Percentiles rank a stretch among this genome's conserved stretches.
These are phyloP conservation scores for Vidua macroura DNA, from an alignment of 2,113 vertebrate genomes.

Conservation along the genomic window DNA sequence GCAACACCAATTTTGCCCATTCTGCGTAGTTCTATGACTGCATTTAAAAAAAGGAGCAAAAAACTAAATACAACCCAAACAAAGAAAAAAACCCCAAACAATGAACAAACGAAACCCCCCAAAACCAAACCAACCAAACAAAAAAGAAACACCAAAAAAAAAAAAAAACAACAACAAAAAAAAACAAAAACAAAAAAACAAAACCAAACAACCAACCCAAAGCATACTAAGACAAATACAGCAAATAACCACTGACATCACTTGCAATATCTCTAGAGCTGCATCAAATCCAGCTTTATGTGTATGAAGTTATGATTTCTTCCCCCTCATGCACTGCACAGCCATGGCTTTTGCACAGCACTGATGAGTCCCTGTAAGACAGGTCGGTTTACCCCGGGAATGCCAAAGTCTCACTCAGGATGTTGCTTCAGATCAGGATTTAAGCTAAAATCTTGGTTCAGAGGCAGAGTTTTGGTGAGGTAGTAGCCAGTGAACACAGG, in stretches of 20 bases:
- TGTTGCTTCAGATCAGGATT: not conserved
- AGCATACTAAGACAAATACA: not conserved
- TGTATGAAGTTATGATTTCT: not conserved
- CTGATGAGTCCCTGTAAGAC: not conserved
- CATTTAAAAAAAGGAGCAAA: not conserved
- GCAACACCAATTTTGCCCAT: not conserved
- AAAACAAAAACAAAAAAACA: no score
- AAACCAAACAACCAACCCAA: accelerated
- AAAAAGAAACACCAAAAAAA: not conserved
- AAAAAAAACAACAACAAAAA: no score
- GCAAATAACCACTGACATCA: not conserved
- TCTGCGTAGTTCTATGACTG: not conserved
- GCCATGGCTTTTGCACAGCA: not conserved
- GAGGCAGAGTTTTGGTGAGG: not conserved
- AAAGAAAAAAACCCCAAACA: not conserved
- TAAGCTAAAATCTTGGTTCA: not conserved
- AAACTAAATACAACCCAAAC: no score
- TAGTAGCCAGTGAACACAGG: accelerated
- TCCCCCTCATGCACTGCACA: accelerated
- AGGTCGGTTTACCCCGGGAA: not conserved
- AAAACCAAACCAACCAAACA: not conserved
- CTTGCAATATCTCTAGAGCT: not conserved
- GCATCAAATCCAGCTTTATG: not conserved
- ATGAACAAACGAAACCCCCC: not conserved
- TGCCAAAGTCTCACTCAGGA: not conserved